Percentiles rank a stretch among this genome's conserved stretches.
These are phyloP conservation scores for Gnathonemus echidnorhynchus DNA, from an alignment of 2,113 vertebrate species.

Conservation along the genomic window DNA sequence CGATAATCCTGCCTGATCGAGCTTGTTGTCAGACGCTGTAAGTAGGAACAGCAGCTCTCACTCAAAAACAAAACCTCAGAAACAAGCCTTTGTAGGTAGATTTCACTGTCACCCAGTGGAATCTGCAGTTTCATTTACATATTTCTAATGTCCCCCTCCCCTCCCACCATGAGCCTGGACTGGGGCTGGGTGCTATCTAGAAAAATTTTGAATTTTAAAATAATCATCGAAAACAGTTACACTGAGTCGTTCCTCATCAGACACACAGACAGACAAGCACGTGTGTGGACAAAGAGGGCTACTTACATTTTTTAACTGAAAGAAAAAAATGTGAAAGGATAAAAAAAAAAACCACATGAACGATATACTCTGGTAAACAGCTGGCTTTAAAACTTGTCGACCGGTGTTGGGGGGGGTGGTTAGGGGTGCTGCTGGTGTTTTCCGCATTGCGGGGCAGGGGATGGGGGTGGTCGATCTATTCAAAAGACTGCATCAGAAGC, in stretches of 20 bases:
- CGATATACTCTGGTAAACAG: too few relatives aligned
- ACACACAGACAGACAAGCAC: background rate
- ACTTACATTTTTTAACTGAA: background rate
- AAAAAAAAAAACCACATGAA: too few relatives aligned
- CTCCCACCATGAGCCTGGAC: background rate
- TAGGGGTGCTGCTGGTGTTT: background rate
- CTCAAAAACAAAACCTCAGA: background rate
- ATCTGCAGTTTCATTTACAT: background rate
- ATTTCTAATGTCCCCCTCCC: background rate
- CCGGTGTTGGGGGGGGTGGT: background rate
- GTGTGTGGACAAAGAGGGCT: background rate
- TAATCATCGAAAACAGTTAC: background rate
- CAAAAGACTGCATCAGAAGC: background rate
- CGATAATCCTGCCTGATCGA: background rate
- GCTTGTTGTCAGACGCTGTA: background rate
- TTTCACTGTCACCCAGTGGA: background rate
- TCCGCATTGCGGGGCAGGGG: background rate
- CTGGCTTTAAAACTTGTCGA: too few relatives aligned
- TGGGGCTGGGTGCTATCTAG: background rate
- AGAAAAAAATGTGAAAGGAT: background rate
- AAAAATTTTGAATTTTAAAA: background rate
- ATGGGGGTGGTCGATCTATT: background rate
- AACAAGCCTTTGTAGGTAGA: background rate
- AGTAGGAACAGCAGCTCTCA: background rate
- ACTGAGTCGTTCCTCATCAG: background rate